Percentiles rank a stretch among this genome's conserved stretches.
These are phyloP conservation scores for Cyrtonyx montezumae DNA, from an alignment of 2,113 vertebrate species.

Conservation along the genomic window DNA sequence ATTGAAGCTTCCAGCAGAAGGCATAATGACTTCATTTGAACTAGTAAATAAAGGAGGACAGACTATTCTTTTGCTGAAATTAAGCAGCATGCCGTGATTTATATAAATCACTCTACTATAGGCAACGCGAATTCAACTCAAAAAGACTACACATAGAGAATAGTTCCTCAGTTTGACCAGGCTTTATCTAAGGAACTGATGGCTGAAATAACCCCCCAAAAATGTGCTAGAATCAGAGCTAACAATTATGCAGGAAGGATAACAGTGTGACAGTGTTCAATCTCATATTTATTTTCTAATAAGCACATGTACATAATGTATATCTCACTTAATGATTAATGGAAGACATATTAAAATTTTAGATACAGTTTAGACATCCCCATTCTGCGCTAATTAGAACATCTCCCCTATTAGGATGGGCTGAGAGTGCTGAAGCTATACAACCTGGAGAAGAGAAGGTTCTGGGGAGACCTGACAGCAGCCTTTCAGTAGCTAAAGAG, in stretches of 20 bases:
- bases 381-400: too few relatives aligned
- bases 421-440: too few relatives aligned
- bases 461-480: too few relatives aligned
- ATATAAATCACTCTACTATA: neutral
- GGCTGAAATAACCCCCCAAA: neutral
- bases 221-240: neutral
- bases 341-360: neutral
- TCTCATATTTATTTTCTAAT: neutral
- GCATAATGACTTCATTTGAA: neutral
- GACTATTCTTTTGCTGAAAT: neutral
- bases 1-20: neutral
- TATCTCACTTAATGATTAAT: neutral
- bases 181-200: rapidly evolving
- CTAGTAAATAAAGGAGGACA: neutral
- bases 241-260: neutral
- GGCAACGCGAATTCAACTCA: neutral
- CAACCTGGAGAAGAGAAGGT: too few relatives aligned
- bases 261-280: neutral
- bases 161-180: neutral
- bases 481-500: too few relatives aligned
- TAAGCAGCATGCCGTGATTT: neutral
- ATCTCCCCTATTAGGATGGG: too few relatives aligned
- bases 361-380: too few relatives aligned
- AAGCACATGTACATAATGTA: neutral
- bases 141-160: neutral